phyloP scores from a whole-genome alignment of 1,140 invertebrate genomes.

The Streblospio benedicti region DNA sequence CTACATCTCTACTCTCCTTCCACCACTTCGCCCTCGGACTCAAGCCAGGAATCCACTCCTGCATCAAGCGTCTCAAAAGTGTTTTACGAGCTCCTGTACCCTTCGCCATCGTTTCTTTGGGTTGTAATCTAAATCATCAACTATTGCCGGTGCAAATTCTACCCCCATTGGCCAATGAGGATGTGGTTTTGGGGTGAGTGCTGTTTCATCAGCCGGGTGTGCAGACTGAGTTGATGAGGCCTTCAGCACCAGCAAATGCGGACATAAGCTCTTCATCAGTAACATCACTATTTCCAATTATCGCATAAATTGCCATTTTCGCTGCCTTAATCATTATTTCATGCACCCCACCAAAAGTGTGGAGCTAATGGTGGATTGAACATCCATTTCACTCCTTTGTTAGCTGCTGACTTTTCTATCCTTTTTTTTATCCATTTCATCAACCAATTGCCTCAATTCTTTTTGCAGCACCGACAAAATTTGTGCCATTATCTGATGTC shows the following conservation, averaged over 20 bases:
- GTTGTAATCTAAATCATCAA: no score
- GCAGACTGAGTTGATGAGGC: not conserved
- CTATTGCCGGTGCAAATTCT: no score
- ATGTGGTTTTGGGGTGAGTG: not conserved
- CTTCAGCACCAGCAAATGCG: not conserved
- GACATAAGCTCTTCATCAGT: conserved; percentile 8
- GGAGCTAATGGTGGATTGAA: conserved; percentile 44
- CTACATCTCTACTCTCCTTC: no score
- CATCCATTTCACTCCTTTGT: conserved; percentile 37
- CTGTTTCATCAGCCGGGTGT: no score
- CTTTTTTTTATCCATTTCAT: conserved; percentile 8
- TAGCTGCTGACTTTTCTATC: not conserved
- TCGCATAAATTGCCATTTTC: conserved; percentile 26
- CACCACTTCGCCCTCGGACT: no score
- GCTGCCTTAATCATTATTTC: conserved; percentile 41
- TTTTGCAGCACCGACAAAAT: conserved; percentile 12
- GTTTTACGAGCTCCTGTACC: no score
- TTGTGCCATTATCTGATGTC: no score
- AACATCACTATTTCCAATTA: conserved; percentile 9
- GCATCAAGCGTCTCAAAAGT: no score
- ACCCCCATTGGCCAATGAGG: no score
- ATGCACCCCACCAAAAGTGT: conserved; percentile 47
- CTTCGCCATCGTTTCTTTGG: no score
- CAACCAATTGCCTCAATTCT: conserved; percentile 1
- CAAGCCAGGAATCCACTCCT: no score